Evolutionary conservation across 1,140 invertebrate species (phyloP).

Genomic region (Chymomyza costata): DNA sequence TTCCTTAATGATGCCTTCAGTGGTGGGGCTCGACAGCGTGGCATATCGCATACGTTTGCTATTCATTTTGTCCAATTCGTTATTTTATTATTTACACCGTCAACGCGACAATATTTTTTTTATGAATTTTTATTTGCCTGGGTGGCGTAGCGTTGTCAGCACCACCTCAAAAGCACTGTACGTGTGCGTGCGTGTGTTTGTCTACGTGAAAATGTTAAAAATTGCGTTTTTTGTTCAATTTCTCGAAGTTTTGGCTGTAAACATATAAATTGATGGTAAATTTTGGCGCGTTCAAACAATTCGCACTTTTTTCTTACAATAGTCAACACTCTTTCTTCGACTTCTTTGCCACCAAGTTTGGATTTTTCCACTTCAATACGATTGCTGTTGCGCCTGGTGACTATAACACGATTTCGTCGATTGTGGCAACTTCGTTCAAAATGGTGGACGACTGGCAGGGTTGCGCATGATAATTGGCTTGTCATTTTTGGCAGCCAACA

Average conservation of each 20-base stretch:
- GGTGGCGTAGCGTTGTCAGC: conserved; percentile 39
- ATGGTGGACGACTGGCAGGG: conserved; percentile 37
- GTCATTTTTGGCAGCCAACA: no score
- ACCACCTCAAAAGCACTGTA: conserved; percentile 20
- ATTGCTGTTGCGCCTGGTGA: not conserved
- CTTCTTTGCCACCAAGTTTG: conserved; percentile 45
- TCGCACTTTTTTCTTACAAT: conserved; percentile 37
- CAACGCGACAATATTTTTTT: not conserved
- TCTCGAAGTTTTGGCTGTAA: conserved; percentile 2
- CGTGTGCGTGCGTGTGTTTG: conserved; percentile 26
- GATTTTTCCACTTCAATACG: conserved; percentile 38
- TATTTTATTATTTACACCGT: not conserved
- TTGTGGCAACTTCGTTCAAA: conserved; percentile 53
- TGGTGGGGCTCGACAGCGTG: conserved; percentile 20
- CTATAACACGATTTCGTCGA: conserved; percentile 34
- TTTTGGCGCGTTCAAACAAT: conserved; percentile 36
- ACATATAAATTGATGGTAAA: conserved; percentile 19
- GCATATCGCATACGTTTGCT: conserved; percentile 59
- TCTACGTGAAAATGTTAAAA: no score
- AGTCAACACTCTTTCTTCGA: conserved; percentile 40
- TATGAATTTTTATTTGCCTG: conserved; percentile 6
- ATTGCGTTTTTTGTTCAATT: conserved; percentile 16
- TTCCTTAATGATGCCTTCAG: conserved; percentile 38
- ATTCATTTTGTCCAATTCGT: conserved; percentile 38
- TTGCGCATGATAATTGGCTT: no score